A percentile compares a stretch with the other conserved stretches of the same genome.
Evolutionary conservation across 2,888 invertebrate genomes (phyloP).

Genomic region (Ashinkailepas kermadecensis): DNA sequence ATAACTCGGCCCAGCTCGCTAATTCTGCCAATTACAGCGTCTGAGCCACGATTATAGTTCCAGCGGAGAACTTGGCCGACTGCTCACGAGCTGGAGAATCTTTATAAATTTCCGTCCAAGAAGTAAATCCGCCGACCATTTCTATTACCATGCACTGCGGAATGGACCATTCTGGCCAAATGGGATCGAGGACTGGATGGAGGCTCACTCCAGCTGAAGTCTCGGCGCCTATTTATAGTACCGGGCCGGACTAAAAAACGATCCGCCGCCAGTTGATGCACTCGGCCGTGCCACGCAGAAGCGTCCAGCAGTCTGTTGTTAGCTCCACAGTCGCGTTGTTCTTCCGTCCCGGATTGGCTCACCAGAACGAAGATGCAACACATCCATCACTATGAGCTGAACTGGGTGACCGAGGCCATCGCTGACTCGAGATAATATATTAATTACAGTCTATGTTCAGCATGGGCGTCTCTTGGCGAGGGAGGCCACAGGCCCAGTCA

Average conservation of each 20-base stretch:
- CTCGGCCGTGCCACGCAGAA: too few species aligned
- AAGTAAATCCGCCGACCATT: not conserved
- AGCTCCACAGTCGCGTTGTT: too few species aligned
- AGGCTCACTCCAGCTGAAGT: not conserved
- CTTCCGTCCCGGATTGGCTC: too few species aligned
- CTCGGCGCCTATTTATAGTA: not conserved
- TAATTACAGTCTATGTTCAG: too few species aligned
- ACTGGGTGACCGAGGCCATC: too few species aligned
- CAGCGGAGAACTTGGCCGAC: not conserved
- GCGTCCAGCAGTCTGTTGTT: too few species aligned
- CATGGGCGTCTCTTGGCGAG: too few species aligned
- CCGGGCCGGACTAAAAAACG: not conserved
- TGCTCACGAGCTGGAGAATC: not conserved
- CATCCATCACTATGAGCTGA: too few species aligned
- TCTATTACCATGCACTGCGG: not conserved
- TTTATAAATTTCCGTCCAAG: not conserved
- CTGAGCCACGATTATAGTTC: not conserved
- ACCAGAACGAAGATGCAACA: too few species aligned
- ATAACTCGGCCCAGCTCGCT: not conserved
- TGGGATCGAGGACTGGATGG: not conserved
- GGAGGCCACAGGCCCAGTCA: too few species aligned
- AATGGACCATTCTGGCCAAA: not conserved
- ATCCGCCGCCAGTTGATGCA: not conserved
- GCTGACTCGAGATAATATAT: too few species aligned
- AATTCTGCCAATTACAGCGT: not conserved